Conservation (phyloP, 2,113 vertebrate genomes). For the Pardalotus punctatus region DNA sequence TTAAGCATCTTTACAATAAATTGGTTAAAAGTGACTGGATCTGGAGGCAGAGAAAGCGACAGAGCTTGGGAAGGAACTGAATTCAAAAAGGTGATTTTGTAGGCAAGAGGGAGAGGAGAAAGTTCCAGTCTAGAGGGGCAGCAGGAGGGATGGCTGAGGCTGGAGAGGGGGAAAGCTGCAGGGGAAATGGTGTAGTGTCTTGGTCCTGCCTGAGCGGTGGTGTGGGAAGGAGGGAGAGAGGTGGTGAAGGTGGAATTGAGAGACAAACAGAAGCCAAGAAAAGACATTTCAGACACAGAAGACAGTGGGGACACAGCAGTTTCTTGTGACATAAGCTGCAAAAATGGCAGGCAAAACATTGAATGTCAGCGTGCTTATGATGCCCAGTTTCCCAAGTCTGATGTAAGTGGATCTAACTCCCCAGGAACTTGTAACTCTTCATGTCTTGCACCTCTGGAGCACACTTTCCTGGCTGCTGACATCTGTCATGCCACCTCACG, state of each 20-base stretch:
- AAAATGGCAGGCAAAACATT: conserved; percentile 26
- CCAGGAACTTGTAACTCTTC: background rate
- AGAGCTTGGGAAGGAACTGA: background rate
- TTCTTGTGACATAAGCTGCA: conserved; percentile 35
- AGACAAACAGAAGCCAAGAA: background rate
- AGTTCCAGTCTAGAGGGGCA: background rate
- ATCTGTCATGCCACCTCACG: conserved; percentile 32
- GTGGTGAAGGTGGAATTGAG: background rate
- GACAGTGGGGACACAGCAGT: background rate
- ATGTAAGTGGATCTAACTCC: conserved; percentile 25
- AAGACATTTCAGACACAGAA: background rate
- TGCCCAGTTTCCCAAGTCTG: conserved; percentile 7
- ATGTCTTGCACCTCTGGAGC: conserved; percentile 7
- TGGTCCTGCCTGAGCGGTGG: background rate
- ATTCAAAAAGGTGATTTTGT: background rate
- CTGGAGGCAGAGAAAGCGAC: background rate
- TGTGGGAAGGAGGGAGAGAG: background rate
- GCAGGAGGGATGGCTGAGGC: background rate
- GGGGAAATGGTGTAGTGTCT: conserved; percentile 11
- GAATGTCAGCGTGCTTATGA: background rate
- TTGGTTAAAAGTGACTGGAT: background rate
- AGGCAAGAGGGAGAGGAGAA: background rate
- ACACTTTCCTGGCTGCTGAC: conserved; percentile 27
- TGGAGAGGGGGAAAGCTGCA: background rate
- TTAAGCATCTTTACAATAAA: background rate